A percentile compares a stretch with the other conserved stretches of the same genome.
These are phyloP conservation scores for Aplysina aerophoba DNA, from an alignment of 37 sponge, comb jelly and placozoan species.

Conservation along the genomic window DNA sequence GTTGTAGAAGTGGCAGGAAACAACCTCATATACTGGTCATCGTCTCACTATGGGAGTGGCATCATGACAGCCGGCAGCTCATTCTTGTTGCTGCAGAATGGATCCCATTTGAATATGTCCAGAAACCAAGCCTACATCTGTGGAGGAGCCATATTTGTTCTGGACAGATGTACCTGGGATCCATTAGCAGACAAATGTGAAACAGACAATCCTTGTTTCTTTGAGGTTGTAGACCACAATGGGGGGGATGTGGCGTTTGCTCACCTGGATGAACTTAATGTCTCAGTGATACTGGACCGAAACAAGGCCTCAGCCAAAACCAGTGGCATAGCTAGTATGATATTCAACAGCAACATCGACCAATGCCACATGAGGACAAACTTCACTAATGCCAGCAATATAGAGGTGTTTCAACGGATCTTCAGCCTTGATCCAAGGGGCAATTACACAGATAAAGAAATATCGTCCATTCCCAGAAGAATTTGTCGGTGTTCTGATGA, in stretches of 20 bases:
- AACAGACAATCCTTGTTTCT: not conserved
- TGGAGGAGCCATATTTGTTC: slow-evolving; percentile 17
- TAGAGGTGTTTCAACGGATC: not conserved
- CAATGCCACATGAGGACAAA: not conserved
- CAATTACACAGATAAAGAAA: not conserved
- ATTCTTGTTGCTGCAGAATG: not conserved
- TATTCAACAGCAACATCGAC: slow-evolving; percentile 24
- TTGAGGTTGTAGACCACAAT: slow-evolving; percentile 1
- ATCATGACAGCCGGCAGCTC: not conserved
- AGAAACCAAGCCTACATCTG: not conserved
- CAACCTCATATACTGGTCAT: not conserved
- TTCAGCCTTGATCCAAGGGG: not conserved
- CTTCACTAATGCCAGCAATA: not conserved
- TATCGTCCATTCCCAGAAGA: slow-evolving; percentile 7
- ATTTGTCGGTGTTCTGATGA: not conserved
- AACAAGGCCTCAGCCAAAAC: not conserved
- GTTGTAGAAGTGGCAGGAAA: slow-evolving; percentile 1
- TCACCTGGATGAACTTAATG: not conserved
- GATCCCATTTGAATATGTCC: not conserved
- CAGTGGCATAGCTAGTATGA: slow-evolving; percentile 5
- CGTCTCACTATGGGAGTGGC: not conserved
- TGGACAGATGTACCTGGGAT: slow-evolving; percentile 4
- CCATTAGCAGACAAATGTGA: not conserved
- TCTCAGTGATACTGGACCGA: not conserved
- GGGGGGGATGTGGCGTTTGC: not conserved